These are phyloP conservation scores for Aspidiotus destructor DNA, from an alignment of 2,888 invertebrate species.

Conservation along the genomic window DNA sequence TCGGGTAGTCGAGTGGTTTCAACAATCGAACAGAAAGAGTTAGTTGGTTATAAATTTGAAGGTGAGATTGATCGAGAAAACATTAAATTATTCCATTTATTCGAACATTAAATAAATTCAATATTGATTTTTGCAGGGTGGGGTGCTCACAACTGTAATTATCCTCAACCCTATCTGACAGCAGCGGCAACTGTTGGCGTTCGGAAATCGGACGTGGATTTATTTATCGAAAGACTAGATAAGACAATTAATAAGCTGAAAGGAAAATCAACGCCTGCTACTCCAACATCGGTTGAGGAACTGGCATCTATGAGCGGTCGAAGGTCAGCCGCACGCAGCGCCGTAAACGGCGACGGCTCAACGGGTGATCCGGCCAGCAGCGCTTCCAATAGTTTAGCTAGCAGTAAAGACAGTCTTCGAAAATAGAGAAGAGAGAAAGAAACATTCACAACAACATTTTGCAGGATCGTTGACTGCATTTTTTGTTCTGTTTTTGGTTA, in stretches of 20 bases:
- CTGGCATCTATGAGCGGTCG: constrained; percentile 39
- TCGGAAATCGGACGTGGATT: constrained; percentile 55
- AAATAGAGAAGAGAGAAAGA: constrained; percentile 38
- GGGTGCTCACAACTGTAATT: constrained; percentile 56
- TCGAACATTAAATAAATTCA: background rate
- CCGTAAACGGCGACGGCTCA: constrained; percentile 38
- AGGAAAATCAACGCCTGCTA: constrained; percentile 40
- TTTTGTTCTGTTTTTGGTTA: background rate
- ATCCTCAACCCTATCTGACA: constrained; percentile 57
- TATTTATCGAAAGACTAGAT: constrained; percentile 55
- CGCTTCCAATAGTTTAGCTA: constrained; percentile 41
- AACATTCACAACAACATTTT: background rate
- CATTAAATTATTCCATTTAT: too few species aligned
- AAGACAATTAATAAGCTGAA: constrained; percentile 48
- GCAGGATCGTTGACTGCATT: constrained; percentile 9
- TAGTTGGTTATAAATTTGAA: constrained; percentile 50
- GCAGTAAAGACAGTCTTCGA: constrained; percentile 42
- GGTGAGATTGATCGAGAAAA: constrained; percentile 41
- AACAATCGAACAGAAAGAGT: constrained; percentile 47
- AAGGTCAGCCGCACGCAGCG: constrained; percentile 36
- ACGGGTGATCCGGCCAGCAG: constrained; percentile 39
- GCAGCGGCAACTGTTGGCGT: constrained; percentile 64
- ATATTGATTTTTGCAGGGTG: constrained; percentile 48
- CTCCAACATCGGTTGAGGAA: constrained; percentile 41
- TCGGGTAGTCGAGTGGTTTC: constrained; percentile 60